Percentiles rank a stretch among this genome's conserved stretches.
Evolutionary conservation across 2,888 invertebrate genomes (phyloP).

Genomic region (Herminia tarsipennalis): DNA sequence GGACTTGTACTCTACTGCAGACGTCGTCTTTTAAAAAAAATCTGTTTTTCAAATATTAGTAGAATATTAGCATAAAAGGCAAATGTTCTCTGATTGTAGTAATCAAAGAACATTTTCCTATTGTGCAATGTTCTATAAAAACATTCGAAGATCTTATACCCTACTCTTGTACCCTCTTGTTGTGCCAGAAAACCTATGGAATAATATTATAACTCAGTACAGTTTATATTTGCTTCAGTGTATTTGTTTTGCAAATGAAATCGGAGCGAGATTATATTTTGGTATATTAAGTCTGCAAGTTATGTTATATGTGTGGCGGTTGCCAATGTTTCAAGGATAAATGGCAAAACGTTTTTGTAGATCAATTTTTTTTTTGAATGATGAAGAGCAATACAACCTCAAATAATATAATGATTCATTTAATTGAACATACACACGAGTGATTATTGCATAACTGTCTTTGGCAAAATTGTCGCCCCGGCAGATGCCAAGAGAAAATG

Average conservation of each 20-base stretch:
- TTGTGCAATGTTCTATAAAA: not conserved
- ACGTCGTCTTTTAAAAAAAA: too few relatives aligned
- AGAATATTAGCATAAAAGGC: too few relatives aligned
- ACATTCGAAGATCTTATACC: conserved; percentile 3
- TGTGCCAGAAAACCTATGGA: not conserved
- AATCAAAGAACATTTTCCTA: too few relatives aligned
- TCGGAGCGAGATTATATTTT: not conserved
- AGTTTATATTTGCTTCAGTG: not conserved
- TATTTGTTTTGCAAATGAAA: conserved; percentile 7
- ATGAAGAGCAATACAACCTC: too few relatives aligned
- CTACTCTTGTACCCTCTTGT: not conserved
- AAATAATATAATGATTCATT: too few relatives aligned
- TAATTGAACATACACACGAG: too few relatives aligned
- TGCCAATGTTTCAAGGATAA: not conserved
- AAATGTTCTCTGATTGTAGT: too few relatives aligned
- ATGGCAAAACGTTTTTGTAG: not conserved
- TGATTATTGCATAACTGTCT: too few relatives aligned
- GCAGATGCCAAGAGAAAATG: too few relatives aligned
- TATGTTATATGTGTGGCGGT: not conserved
- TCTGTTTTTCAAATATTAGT: too few relatives aligned
- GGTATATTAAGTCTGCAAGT: not conserved
- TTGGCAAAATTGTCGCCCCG: too few relatives aligned
- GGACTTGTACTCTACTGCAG: not conserved
- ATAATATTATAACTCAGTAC: conserved; percentile 2
- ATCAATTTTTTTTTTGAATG: not conserved